Percentiles rank a stretch among this genome's conserved stretches.
phyloP scores from a whole-genome alignment of 2,797 vertebrate species.

The Holocentrus rufus region DNA sequence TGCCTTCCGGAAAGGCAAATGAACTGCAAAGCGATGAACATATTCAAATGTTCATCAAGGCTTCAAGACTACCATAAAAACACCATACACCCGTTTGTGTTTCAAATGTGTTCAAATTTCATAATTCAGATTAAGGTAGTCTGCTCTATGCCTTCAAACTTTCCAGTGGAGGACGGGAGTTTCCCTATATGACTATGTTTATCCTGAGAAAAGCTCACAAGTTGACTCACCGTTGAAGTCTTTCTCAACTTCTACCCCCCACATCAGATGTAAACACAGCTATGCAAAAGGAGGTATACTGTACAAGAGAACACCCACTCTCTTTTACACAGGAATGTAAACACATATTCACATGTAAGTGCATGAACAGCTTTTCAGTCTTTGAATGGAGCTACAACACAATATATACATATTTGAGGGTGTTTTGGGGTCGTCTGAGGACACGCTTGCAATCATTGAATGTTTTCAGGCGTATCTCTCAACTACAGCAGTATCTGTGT shows the following conservation, averaged over 20 bases:
- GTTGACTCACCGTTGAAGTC: slow-evolving; percentile 4
- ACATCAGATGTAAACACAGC: not conserved
- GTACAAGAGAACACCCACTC: slow-evolving; percentile 24
- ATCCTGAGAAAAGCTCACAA: slow-evolving; percentile 2
- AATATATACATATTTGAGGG: not conserved
- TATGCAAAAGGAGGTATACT: slow-evolving; percentile 3
- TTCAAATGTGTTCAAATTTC: slow-evolving; percentile 39
- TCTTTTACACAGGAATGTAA: slow-evolving; percentile 33
- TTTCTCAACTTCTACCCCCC: not conserved
- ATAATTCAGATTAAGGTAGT: slow-evolving; percentile 9
- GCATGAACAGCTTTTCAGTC: slow-evolving; percentile 8
- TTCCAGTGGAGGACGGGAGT: slow-evolving; percentile 45
- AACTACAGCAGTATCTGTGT: slow-evolving; percentile 36
- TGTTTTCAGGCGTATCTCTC: slow-evolving; percentile 18
- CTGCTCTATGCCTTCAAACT: slow-evolving; percentile 43
- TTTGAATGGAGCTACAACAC: not conserved
- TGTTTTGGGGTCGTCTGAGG: not conserved
- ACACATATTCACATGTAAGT: slow-evolving; percentile 10
- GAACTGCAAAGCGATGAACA: not conserved
- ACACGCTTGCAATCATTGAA: not conserved
- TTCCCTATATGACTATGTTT: slow-evolving; percentile 35
- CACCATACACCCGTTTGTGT: slow-evolving; percentile 28
- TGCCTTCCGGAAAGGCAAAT: not conserved
- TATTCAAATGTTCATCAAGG: slow-evolving; percentile 5
- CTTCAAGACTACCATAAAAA: not conserved